A percentile compares a stretch with the other conserved stretches of the same genome.
phyloP scores from a whole-genome alignment of 2,888 invertebrate species.

The Cheilosia urbana region DNA sequence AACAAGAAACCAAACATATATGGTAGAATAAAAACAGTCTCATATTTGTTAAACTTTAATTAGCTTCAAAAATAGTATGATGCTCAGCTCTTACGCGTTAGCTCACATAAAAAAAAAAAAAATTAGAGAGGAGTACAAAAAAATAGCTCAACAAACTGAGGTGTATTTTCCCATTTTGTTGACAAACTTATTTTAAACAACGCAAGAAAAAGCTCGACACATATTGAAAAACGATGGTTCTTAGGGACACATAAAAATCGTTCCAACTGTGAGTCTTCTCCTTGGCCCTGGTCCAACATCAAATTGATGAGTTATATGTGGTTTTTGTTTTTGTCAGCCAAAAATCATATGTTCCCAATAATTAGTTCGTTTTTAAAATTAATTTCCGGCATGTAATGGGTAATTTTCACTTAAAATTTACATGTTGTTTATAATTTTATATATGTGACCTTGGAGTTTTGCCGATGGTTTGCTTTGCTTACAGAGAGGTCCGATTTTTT shows the following conservation, averaged over 20 bases:
- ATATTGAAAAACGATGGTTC: neutral
- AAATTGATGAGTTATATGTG: slow-evolving; percentile 48
- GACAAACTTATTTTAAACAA: slow-evolving; percentile 33
- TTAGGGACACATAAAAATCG: slow-evolving; percentile 28
- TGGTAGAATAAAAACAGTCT: neutral
- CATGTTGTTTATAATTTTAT: slow-evolving; percentile 6
- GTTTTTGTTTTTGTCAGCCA: slow-evolving; percentile 10
- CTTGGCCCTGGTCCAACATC: slow-evolving; percentile 55
- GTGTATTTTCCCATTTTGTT: neutral
- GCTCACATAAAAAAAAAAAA: neutral
- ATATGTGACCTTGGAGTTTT: slow-evolving; percentile 1
- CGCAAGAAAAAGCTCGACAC: slow-evolving; percentile 4
- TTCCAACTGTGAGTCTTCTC: slow-evolving; percentile 46
- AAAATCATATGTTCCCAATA: slow-evolving; percentile 26
- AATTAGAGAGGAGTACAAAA: neutral
- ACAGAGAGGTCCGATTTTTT: no score
- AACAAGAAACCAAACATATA: neutral
- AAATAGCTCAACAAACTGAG: slow-evolving; percentile 3
- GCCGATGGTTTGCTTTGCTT: no score
- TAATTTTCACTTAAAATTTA: slow-evolving; percentile 27
- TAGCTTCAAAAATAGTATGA: slow-evolving; percentile 18
- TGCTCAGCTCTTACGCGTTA: neutral
- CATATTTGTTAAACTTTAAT: slow-evolving; percentile 23
- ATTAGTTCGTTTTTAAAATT: slow-evolving; percentile 41
- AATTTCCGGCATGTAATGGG: slow-evolving; percentile 51